Percentiles rank a stretch among this genome's conserved stretches.
Evolutionary conservation across 2,888 invertebrate genomes (phyloP).

Genomic region (Coenonympha arcania): DNA sequence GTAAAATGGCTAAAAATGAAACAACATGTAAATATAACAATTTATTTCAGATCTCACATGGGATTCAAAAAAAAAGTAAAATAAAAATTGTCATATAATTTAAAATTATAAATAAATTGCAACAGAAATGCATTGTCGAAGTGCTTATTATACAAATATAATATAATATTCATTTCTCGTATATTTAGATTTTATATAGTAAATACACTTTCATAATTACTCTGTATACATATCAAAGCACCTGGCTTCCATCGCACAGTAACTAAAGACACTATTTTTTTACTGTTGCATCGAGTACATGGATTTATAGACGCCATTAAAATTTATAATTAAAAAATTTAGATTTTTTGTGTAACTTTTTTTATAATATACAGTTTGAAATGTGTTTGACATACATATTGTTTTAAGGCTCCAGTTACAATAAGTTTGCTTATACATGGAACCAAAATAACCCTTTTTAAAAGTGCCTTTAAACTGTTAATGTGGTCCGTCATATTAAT

Average conservation of each 20-base stretch:
- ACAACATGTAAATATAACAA: constrained; percentile 30
- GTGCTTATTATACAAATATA: constrained; percentile 33
- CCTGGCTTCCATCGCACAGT: constrained; percentile 41
- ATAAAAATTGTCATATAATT: constrained; percentile 34
- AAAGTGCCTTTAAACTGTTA: too few relatives aligned
- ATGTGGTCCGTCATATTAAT: too few relatives aligned
- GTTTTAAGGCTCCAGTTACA: too few relatives aligned
- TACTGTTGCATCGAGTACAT: constrained; percentile 17
- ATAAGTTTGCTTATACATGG: too few relatives aligned
- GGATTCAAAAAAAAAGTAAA: constrained; percentile 36
- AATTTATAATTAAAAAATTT: too few relatives aligned
- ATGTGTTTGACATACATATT: too few relatives aligned
- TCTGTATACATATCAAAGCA: constrained; percentile 21
- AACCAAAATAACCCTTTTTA: too few relatives aligned
- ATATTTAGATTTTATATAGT: constrained; percentile 24
- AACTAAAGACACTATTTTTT: constrained; percentile 28
- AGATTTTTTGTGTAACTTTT: too few relatives aligned
- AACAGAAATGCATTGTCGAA: constrained; percentile 56
- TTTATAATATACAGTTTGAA: too few relatives aligned
- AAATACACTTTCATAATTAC: constrained; percentile 15
- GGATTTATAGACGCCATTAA: not conserved
- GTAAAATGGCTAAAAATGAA: not conserved
- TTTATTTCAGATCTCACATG: constrained; percentile 56
- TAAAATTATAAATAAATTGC: constrained; percentile 37
- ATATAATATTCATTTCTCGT: constrained; percentile 7